A percentile compares a stretch with the other conserved stretches of the same genome.
These are phyloP conservation scores for Leptinotarsa defecta DNA, from an alignment of 1,140 invertebrate species.

Conservation along the genomic window DNA sequence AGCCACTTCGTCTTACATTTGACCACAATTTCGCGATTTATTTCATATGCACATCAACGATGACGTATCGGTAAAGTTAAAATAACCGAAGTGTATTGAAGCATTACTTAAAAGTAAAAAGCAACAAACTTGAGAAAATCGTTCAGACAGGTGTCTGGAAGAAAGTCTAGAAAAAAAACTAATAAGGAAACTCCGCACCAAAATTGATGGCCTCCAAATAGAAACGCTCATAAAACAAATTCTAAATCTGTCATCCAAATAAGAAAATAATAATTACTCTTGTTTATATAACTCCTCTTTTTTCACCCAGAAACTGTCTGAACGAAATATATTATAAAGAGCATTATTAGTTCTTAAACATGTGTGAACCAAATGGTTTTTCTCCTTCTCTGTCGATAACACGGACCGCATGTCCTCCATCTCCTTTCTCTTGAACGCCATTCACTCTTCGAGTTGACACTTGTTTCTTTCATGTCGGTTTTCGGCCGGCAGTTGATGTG, in stretches of 20 bases:
- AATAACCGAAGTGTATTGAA: too few species aligned
- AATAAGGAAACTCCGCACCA: conserved; percentile 17
- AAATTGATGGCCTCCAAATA: conserved; percentile 27
- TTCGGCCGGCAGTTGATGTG: conserved; percentile 13
- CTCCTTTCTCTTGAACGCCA: conserved; percentile 11
- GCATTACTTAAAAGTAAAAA: too few species aligned
- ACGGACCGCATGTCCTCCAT: background rate
- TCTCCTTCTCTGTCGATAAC: conserved; percentile 22
- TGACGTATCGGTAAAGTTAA: too few species aligned
- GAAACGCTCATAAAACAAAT: conserved; percentile 20
- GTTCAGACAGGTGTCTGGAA: conserved; percentile 14
- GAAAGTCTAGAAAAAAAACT: background rate
- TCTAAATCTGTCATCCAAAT: conserved; percentile 24
- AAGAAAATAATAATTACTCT: conserved; percentile 28
- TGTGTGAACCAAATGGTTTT: conserved; percentile 25
- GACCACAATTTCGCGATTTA: too few species aligned
- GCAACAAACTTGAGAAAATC: background rate
- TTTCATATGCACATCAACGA: too few species aligned
- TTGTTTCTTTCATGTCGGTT: conserved; percentile 22
- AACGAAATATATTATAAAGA: conserved; percentile 27
- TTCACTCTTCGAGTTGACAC: conserved; percentile 20
- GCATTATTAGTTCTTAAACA: conserved; percentile 25
- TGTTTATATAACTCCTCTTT: conserved; percentile 23
- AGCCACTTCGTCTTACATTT: too few species aligned
- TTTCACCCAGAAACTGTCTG: conserved; percentile 23